Base-by-base conservation (phyloP, 2,797 vertebrate species). In the Sebastes itinus region DNA sequence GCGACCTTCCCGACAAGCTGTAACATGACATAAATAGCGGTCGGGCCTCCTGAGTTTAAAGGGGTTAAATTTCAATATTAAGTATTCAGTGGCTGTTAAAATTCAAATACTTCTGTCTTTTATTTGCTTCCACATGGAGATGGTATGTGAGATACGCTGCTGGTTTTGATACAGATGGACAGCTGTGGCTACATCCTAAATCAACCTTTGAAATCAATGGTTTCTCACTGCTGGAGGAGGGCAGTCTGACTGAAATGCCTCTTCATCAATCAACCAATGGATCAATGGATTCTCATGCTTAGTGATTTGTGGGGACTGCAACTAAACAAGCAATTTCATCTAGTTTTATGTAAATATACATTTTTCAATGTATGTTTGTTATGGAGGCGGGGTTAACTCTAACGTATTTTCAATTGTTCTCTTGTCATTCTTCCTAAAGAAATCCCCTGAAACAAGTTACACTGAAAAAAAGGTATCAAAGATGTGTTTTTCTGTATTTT, bases 211-310 rank as follows among this genome's bases (percentile, higher is more conserved):
- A 25, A 58, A 83, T 83, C 35, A 23, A 72, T 85, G 42, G 38
- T 27, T 61, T 62, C 38, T 74, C n/a, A 20, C 28, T 62, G 32
- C 49, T 66, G 46, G 38, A 77, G 64, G 30, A 52, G 8, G 7
- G 7, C 32, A 4, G 23, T 20, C 11, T 54, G 52, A 2, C 52
- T 54, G 52, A 54, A 54, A 22, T 54, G n/a, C 61, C 9, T 74
- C 55, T n/a, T 73, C 58, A 83, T 87, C 69, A 86, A 67, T 86
- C 89, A 84, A 35, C 52, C 9, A 2, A 18, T 70, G 27, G 67
- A 76, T 87, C 82, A 71, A 78, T 81, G 27, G 42, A 14, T 61
- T 80, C 30, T 42, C 60, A 13, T 55, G 33, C 52, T 18, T 3
- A 25, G 54, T 33, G 55, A 85, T 77, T 75, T 25, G 54, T 60